Percentiles rank a stretch among this genome's conserved stretches.
These are phyloP conservation scores for Apamea anceps DNA, from an alignment of 2,888 invertebrate genomes.

Conservation along the genomic window DNA sequence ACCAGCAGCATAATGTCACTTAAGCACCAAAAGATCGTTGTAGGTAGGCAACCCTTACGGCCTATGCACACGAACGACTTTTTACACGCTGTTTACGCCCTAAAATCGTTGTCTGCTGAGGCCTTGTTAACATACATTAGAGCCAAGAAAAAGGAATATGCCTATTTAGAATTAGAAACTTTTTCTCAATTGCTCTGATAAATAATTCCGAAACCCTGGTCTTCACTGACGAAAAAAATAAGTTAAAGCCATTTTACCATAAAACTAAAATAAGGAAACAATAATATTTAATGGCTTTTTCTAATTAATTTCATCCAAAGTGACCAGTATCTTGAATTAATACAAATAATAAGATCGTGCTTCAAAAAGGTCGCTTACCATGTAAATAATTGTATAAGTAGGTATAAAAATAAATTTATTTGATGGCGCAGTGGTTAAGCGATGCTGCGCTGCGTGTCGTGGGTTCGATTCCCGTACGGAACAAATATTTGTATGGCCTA, in stretches of 20 bases:
- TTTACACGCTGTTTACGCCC: not conserved
- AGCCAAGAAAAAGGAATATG: not conserved
- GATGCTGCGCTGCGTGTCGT: too few species aligned
- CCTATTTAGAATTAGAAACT: not conserved
- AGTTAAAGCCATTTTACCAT: not conserved
- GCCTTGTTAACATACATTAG: not conserved
- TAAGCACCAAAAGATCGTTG: not conserved
- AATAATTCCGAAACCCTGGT: slow-evolving; percentile 9
- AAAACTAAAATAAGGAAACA: not conserved
- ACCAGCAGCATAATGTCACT: not conserved
- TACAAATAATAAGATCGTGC: not conserved
- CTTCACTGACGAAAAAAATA: not conserved
- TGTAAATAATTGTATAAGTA: not conserved
- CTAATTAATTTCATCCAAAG: not conserved
- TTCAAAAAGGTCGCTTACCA: not conserved
- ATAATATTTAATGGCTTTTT: slow-evolving; percentile 2
- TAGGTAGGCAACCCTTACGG: not conserved
- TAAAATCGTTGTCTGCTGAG: not conserved
- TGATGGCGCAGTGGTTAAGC: too few species aligned
- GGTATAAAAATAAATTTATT: too few species aligned
- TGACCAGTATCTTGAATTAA: slow-evolving; percentile 1
- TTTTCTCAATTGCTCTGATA: not conserved
- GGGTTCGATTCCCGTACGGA: too few species aligned
- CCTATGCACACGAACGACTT: not conserved
- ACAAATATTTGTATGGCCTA: too few species aligned